These are phyloP conservation scores for Sinosuthora webbiana DNA, from an alignment of 2,113 vertebrate species.

Conservation along the genomic window DNA sequence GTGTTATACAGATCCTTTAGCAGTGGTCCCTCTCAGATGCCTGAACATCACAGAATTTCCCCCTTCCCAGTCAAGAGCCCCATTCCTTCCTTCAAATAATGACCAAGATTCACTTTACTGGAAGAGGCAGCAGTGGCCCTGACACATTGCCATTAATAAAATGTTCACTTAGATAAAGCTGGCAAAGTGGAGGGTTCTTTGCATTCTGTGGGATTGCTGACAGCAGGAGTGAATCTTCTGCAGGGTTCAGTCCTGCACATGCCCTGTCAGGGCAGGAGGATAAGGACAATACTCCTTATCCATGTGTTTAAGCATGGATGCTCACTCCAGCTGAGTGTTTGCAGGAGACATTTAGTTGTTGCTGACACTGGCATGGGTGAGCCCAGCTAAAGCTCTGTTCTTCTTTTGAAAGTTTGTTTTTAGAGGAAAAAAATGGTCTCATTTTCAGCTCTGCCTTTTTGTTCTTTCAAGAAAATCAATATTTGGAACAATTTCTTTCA, in stretches of 20 bases:
- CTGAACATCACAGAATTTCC: background rate
- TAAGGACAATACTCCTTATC: too few relatives aligned
- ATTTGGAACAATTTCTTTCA: background rate
- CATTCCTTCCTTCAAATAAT: background rate
- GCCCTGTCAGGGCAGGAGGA: background rate
- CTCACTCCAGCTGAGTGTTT: background rate
- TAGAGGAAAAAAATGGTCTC: background rate
- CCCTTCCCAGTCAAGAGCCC: background rate
- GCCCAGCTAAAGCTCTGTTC: background rate
- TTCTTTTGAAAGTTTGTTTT: background rate
- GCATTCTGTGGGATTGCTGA: fast-evolving
- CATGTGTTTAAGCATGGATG: background rate
- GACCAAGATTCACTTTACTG: background rate
- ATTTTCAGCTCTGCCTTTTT: background rate
- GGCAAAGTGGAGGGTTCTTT: background rate
- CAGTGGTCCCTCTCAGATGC: background rate
- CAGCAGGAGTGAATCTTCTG: background rate
- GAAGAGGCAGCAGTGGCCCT: background rate
- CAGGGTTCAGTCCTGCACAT: background rate
- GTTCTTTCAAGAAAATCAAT: background rate
- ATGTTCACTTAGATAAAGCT: background rate
- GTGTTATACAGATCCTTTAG: background rate
- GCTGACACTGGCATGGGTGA: background rate
- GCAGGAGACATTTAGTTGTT: background rate
- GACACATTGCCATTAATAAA: background rate